Base-by-base conservation (phyloP, 2,888 invertebrate genomes). In the Orthonevra nobilis region DNA sequence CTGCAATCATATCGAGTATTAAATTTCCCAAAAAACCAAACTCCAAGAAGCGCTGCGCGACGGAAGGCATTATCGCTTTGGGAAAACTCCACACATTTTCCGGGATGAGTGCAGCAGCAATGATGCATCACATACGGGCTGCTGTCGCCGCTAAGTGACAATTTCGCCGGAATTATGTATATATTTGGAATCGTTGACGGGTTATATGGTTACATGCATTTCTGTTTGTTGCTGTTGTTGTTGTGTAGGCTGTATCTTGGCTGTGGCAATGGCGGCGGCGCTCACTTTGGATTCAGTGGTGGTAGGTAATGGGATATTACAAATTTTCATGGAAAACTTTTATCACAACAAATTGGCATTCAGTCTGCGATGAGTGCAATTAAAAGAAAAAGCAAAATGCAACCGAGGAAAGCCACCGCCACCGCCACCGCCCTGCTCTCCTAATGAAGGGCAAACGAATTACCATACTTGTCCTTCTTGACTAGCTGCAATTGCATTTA, bases 271-370 rank as follows among this genome's bases (percentile, higher is more conserved):
- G 14, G 28, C 12, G 44, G 52, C 42, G 61, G 56, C 19, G 36
- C 70, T 63, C 70, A 75, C 56, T 75, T 44, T 58, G 10, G 20
- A 58, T 44, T 44, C 20, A 14, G 30, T 77, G 40, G 36, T 64
- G 77, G 72, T 72, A 70, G 72, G 77, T 70, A 77, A 77, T 77
- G 72, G 64, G 58, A 77, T 77, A 70, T 58, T 17, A 70, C 50
- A 3, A 50, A 17, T 52, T 52, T 32, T 42, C 19, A 32, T 34
- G 15, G 42, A 28, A 32, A 32, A 50, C 23, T 10, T 20, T 54
- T 23, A 9, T 46, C 32, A 46, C 17, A 60, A 60, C 17, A 36
- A 23, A 38, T 72, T 50, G 19, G 56, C 44, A 36, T 34, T 42
- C 34, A 14, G 28, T 15, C 36, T 23, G 1, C n/a, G n/a, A 32